phyloP scores from a whole-genome alignment of 2,113 vertebrate species.

The Esox niger region DNA sequence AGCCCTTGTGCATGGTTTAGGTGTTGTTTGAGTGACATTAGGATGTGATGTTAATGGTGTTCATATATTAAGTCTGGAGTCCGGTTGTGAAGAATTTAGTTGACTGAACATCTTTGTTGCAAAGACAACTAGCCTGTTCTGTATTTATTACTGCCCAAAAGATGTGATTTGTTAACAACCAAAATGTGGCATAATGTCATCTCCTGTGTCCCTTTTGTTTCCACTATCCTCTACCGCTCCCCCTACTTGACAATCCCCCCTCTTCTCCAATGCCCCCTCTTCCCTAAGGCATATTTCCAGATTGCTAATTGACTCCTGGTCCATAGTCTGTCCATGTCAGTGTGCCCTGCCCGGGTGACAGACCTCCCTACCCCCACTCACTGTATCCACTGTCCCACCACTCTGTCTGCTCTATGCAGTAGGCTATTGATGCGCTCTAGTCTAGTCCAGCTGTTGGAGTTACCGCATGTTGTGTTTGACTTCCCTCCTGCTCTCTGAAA shows the following conservation, averaged over 20 bases:
- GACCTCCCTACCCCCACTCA: not conserved
- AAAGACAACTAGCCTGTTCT: not conserved
- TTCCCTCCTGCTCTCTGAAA: constrained; percentile 22
- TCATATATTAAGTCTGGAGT: not conserved
- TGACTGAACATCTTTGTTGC: not conserved
- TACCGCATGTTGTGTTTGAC: not conserved
- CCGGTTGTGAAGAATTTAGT: not conserved
- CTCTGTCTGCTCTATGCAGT: constrained; percentile 10
- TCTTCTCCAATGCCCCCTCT: not conserved
- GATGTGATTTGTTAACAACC: not conserved
- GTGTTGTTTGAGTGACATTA: constrained; percentile 16
- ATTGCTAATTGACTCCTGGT: constrained; percentile 70
- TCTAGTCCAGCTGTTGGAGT: constrained; percentile 19
- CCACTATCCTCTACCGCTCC: constrained; percentile 13
- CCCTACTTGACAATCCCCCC: constrained; percentile 14
- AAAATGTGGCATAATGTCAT: too few species aligned
- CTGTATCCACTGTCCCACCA: constrained; percentile 4
- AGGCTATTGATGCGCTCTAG: constrained; percentile 23
- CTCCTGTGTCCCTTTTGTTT: constrained; percentile 57
- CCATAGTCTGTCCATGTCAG: constrained; percentile 48
- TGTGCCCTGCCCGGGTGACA: constrained; percentile 34
- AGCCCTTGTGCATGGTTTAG: not conserved
- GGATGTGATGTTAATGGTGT: constrained; percentile 19
- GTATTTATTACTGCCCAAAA: not conserved
- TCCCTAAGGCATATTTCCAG: constrained; percentile 61